phyloP scores from a whole-genome alignment of 1,140 invertebrate genomes.

The roundworm (Caenorhabditis elegans) region WBcel235 BX284603.4:7653501-7654000 shows the following conservation, averaged over 20 bases:
- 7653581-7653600: conserved; percentile 25
- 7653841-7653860: conserved; percentile 27
- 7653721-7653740: conserved; percentile 35
- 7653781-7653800: neutral
- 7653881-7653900: conserved; percentile 18
- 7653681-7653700: conserved; percentile 40
- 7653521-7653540: neutral
- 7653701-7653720: conserved; percentile 38
- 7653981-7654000: conserved; percentile 26
- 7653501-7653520: conserved; percentile 17
- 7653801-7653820: neutral
- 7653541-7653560: neutral
- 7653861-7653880: conserved; percentile 36
- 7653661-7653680: conserved; percentile 33
- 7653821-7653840: conserved; percentile 3
- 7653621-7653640: conserved; percentile 40
- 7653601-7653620: conserved; percentile 8
- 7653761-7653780: neutral
- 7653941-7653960: conserved; percentile 39
- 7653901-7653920: neutral
- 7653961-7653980: conserved; percentile 34
- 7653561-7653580: neutral
- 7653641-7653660: conserved; percentile 46
- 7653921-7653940: too few species aligned
- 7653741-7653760: conserved; percentile 31